phyloP scores from a whole-genome alignment of 2,797 vertebrate genomes.

The Xiphophorus birchmanni region DNA sequence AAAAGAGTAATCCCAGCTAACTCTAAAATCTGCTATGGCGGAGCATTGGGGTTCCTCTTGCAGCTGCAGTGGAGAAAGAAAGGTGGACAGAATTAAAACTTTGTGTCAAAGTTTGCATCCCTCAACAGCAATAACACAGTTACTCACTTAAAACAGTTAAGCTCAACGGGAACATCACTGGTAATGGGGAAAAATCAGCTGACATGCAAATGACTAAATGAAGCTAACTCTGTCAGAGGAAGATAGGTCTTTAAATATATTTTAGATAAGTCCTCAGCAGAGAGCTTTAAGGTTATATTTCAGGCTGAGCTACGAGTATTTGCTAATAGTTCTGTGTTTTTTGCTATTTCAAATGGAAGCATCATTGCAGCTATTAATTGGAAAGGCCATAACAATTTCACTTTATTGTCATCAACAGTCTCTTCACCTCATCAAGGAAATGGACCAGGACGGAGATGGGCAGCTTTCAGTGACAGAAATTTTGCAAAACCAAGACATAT shows the following conservation, averaged over 20 bases:
- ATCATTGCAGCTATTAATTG: background rate
- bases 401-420: conserved; percentile 80
- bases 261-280: background rate
- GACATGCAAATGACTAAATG: background rate
- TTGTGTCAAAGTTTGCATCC: too few species aligned
- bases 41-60: background rate
- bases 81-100: too few species aligned
- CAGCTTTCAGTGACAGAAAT: conserved; percentile 90
- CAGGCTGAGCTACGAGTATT: background rate
- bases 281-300: background rate
- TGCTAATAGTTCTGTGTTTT: background rate
- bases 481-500: conserved; percentile 89
- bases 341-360: background rate
- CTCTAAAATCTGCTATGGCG: background rate
- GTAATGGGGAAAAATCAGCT: background rate
- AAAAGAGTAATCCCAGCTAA: background rate
- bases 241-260: background rate
- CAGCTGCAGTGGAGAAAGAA: background rate
- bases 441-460: conserved; percentile 89
- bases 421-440: conserved; percentile 91
- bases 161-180: background rate
- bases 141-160: too few species aligned
- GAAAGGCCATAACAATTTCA: background rate
- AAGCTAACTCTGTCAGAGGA: background rate
- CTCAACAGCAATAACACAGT: too few species aligned